Percentiles rank a stretch among this genome's conserved stretches.
Evolutionary conservation across 2,888 invertebrate species (phyloP).

Genomic region (Toxonevra muliebris): DNA sequence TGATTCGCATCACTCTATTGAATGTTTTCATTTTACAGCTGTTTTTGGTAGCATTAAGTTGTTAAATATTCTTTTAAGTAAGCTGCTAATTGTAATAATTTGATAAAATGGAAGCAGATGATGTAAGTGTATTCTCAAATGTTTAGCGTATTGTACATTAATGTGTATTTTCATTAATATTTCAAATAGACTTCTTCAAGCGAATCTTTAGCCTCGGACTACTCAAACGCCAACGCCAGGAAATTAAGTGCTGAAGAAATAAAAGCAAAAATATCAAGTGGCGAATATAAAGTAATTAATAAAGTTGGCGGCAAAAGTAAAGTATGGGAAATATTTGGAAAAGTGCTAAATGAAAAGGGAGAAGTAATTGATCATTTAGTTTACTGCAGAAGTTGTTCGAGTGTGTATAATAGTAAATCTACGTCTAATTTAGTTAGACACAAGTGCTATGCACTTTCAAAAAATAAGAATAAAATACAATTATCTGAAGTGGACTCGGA

Average conservation of each 20-base stretch:
- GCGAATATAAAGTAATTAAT: conserved; percentile 1
- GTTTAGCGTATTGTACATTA: background rate
- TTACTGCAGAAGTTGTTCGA: conserved; percentile 24
- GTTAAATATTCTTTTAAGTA: too few species aligned
- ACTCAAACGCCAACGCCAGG: too few species aligned
- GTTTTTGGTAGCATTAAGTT: too few species aligned
- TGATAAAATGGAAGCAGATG: background rate
- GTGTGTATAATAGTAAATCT: conserved; percentile 20
- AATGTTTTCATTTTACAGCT: too few species aligned
- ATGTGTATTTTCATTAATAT: background rate
- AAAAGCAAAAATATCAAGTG: conserved; percentile 10
- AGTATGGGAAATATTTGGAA: conserved; percentile 29
- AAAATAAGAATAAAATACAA: background rate
- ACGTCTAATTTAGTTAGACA: conserved; percentile 32
- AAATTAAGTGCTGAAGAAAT: background rate
- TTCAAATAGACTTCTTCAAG: too few species aligned
- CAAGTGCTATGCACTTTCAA: conserved; percentile 21
- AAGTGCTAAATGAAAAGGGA: conserved; percentile 19
- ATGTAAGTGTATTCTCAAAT: background rate
- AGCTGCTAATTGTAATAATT: too few species aligned
- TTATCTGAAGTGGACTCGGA: conserved; percentile 19
- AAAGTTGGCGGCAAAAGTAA: conserved; percentile 16
- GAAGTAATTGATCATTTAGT: conserved; percentile 24
- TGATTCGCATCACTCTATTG: too few species aligned
- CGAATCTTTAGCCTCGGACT: too few species aligned